Evolutionary conservation across 2,888 invertebrate genomes (phyloP).

Genomic region (Parasteatoda lunata): DNA sequence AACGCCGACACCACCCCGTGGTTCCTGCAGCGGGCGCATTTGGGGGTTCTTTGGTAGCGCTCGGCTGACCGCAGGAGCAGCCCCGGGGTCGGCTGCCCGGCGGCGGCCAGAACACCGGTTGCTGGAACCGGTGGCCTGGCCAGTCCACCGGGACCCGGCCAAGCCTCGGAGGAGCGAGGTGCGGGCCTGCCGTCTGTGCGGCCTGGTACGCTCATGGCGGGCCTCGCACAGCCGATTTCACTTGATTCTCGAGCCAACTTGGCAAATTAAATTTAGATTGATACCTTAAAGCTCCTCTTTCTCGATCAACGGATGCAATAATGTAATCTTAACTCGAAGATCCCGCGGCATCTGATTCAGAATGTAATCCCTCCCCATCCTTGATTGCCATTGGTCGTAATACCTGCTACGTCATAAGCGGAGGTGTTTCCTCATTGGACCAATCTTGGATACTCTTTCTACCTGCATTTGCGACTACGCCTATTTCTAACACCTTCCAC

Average conservation of each 20-base stretch:
- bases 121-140: constrained; percentile 37
- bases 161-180: constrained; percentile 67
- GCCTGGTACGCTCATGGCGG: constrained; percentile 44
- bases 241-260: neutral
- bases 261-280: neutral
- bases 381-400: neutral
- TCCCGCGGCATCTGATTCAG: constrained; percentile 21
- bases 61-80: constrained; percentile 77
- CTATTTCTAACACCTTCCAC: neutral
- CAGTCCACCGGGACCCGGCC: constrained; percentile 41
- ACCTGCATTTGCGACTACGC: constrained; percentile 16
- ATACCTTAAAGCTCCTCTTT: neutral
- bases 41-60: constrained; percentile 95
- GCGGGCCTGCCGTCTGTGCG: constrained; percentile 50
- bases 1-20: constrained; percentile 97
- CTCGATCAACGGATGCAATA: neutral
- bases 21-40: constrained; percentile 97
- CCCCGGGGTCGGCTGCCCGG: constrained; percentile 67
- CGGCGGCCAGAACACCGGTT: constrained; percentile 69
- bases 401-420: constrained; percentile 39
- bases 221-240: constrained; percentile 7
- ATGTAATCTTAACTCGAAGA: constrained; percentile 22
- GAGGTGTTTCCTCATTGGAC: constrained; percentile 26
- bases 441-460: constrained; percentile 19
- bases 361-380: constrained; percentile 15